Base-by-base conservation (phyloP, 2,797 vertebrate genomes). In the Lagorchestes hirsutus region DNA sequence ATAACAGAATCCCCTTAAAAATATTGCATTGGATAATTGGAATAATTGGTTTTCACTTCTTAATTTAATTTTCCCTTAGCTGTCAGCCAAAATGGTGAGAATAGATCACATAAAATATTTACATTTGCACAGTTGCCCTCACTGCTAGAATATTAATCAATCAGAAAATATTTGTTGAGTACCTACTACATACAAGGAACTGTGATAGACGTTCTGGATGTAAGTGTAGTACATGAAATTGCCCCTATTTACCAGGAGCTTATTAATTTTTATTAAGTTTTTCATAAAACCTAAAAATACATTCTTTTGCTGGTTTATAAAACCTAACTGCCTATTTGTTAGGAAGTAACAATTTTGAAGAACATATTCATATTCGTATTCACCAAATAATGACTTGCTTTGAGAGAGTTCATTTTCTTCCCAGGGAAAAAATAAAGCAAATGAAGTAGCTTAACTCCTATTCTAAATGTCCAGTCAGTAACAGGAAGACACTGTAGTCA, bases 91-190 rank as follows among this genome's bases (percentile, higher is more conserved):
- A 95, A 90, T 95, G 29, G 95, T 94, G 62, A 94, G 91, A 94
- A 57, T 98, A 94, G 93, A 96, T 14, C 96, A 92, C 29, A 95
- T 96, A 98, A 96, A 27, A 98, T 93, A 93, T 97, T 93, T 96
- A 55, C 46, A 95, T 97, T 98, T 97, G 27, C 94, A 1, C 57
- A 95, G 93, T 97, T 96, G 57, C 16, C 96, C 95, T 95, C 95
- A n/a, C 58, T 96, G 14, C 93, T 56, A 90, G 46, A 97, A 82
- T 90, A 29, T 96, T 96, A 97, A 59, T 59, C 58, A 59, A 31
- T 62, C 59, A 31, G 31, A 29, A 62, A 62, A 31, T 62, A 31
- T 4, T 62, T 62, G 34, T 62, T 31, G 28, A 62, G 29, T 62
- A 8, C 4, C 28, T 62, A 62, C 29, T 62, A 4, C 31, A 34